Percentiles rank a stretch among this genome's conserved stretches.
These are phyloP conservation scores for Thalassarche chlororhynchos DNA, from an alignment of 2,113 vertebrate species.

Conservation along the genomic window DNA sequence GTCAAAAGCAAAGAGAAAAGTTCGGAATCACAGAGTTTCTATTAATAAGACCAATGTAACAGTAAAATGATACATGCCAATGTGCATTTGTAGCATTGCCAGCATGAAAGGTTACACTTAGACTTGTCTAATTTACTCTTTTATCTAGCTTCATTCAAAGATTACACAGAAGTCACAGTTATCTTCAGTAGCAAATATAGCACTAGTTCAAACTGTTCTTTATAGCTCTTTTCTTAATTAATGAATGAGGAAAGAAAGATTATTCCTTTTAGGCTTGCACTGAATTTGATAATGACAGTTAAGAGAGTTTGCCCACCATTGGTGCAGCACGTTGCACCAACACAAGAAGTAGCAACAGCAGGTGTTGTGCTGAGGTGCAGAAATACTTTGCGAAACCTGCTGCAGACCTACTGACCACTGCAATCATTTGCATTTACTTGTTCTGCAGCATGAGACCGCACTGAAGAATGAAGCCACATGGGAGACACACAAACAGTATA, in stretches of 20 bases:
- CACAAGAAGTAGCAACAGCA: neutral
- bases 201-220: neutral
- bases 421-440: neutral
- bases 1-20: neutral
- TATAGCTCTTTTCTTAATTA: neutral
- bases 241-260: neutral
- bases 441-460: neutral
- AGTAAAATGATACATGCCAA: neutral
- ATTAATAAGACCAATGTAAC: neutral
- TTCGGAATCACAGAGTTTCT: neutral
- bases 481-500: neutral
- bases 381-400: neutral
- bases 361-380: neutral
- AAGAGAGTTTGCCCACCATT: accelerated
- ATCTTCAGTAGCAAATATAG: neutral
- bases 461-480: neutral
- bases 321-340: neutral
- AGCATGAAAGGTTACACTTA: neutral
- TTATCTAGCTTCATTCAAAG: neutral
- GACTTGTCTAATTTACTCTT: neutral
- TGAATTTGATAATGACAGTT: neutral
- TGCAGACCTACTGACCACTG: neutral
- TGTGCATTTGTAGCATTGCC: neutral
- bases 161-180: neutral
- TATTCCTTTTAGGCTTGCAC: neutral